Conservation (phyloP, 2,888 invertebrate genomes). For the Resseliella maxima region DNA sequence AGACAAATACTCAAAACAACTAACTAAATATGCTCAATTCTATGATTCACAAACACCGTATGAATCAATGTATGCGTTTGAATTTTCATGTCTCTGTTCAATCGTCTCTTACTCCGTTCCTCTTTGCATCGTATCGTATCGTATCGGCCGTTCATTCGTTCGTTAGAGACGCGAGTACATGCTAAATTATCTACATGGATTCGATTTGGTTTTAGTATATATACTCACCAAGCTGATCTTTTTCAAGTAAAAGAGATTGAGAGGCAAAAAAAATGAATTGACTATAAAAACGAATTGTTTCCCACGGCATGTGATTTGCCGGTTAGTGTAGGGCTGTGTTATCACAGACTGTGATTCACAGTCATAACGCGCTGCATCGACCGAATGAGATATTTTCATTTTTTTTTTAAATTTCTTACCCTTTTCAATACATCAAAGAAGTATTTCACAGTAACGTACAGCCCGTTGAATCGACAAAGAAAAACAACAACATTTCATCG, state of each 20-base stretch:
- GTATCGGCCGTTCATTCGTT: conserved; percentile 21
- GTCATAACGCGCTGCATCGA: neutral
- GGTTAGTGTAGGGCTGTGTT: conserved; percentile 66
- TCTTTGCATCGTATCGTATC: neutral
- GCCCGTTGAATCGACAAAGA: neutral
- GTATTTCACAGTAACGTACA: conserved; percentile 46
- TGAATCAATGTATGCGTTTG: conserved; percentile 1
- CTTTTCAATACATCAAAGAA: conserved; percentile 45
- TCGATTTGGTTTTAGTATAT: conserved; percentile 28
- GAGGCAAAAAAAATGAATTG: conserved; percentile 51
- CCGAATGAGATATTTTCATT: neutral
- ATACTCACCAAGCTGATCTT: conserved; percentile 14
- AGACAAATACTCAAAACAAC: neutral
- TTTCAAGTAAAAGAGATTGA: conserved; percentile 38
- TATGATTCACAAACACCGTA: neutral
- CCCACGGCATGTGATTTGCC: conserved; percentile 70
- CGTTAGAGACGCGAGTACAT: conserved; percentile 47
- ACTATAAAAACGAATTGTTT: conserved; percentile 67
- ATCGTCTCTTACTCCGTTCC: neutral
- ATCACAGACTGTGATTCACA: no score
- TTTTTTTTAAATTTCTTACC: no score
- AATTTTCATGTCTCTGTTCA: neutral
- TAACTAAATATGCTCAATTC: neutral
- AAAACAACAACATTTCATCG: neutral
- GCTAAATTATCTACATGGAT: conserved; percentile 44